phyloP scores from a whole-genome alignment of 2,113 vertebrate species.

The Phrynosoma platyrhinos region DNA sequence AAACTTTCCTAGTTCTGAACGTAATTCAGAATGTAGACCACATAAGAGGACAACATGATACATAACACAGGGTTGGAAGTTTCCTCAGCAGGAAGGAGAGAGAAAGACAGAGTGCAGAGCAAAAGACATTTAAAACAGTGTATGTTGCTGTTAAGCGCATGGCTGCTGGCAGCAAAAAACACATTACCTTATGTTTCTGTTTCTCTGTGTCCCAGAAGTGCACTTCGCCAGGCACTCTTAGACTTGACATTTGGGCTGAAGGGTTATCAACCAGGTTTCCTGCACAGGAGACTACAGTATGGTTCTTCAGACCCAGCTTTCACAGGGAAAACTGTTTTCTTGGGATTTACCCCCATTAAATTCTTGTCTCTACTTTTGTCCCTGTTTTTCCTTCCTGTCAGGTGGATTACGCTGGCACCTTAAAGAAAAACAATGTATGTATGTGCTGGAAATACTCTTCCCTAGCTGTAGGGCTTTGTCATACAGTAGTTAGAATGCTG shows the following conservation, averaged over 20 bases:
- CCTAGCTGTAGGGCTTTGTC: neutral
- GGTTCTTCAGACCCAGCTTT: neutral
- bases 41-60: slow-evolving; percentile 33
- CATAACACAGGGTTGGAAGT: neutral
- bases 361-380: neutral
- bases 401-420: neutral
- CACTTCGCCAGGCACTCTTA: neutral
- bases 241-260: neutral
- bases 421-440: neutral
- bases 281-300: neutral
- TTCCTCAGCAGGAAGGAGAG: neutral
- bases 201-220: neutral
- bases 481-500: neutral
- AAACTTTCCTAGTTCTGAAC: slow-evolving; percentile 55
- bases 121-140: neutral
- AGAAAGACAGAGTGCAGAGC: neutral
- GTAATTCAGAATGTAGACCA: slow-evolving; percentile 25
- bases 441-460: neutral
- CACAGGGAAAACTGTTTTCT: neutral
- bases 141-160: neutral
- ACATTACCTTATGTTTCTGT: neutral
- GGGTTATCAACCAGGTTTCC: neutral
- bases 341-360: neutral
- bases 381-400: neutral
- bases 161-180: slow-evolving; percentile 61